Evolutionary conservation across 2,113 vertebrate genomes (phyloP), one percentile per base, ranked within the genome.

Genomic region (Spheniscus mendiculus): DNA sequence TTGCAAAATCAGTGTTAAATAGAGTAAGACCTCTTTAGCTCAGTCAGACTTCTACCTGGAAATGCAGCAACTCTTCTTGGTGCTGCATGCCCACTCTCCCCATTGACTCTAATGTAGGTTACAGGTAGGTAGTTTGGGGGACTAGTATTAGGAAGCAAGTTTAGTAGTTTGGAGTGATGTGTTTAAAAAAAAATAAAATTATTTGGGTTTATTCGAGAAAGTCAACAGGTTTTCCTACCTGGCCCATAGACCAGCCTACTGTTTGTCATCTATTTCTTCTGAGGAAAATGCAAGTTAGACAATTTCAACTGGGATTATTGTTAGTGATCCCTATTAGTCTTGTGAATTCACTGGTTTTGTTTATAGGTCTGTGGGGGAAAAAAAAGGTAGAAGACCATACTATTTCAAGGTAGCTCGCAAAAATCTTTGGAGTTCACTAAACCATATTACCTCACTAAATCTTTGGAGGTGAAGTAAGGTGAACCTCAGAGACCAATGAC

Each of bases 391-490:
- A 81, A 91, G 34, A n/a, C n/a, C 29, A 18, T 45, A 26, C 22
- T 58, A 5, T 84, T 93, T 95, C 55, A 78, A 6, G 4, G 47
- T 74, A 59, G 38, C 26, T 87, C 11, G 5, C 20, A 89, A 78
- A 78, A 84, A 34, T 71, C 66, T 69, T 65, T 52, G 49, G 36
- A 85, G 87, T 65, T 89, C 34, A 5, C 70, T 56, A 26, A 82
- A 63, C 40, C 25, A 2, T 79, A 26, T 93, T 96, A 85, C 70
- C 44, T 93, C 56, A 79, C 30, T 40, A 22, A 72, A 17, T 76
- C 36, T 90, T 87, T 53, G 40, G 56, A 93, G 95, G 73, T 97
- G 78, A 97, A 87, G 78, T 96, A 79, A 97, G 95, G 96, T 96
- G 82, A 96, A 73, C 93, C 96, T 96, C 92, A 91, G 73, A 95